Evolutionary conservation across 1,140 invertebrate genomes (phyloP), one percentile per base, ranked within the genome.

Genomic region (Philopotamus ludificatus): DNA sequence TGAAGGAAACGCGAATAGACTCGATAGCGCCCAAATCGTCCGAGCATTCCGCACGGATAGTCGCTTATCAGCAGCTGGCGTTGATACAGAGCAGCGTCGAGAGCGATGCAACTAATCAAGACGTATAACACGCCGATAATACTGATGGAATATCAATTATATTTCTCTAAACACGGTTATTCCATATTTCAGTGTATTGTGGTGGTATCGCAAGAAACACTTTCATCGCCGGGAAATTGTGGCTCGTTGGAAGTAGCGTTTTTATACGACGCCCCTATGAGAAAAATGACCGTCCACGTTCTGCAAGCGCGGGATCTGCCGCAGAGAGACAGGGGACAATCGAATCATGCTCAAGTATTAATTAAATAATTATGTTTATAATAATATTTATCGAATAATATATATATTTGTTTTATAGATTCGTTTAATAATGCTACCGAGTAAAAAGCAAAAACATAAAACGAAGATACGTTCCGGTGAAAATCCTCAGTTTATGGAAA

Each of bases 371-470:
- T 10, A 49, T 9, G 16, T 7, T 16, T 7, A 15, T 16, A 49
- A 49, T 21, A 7, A 7, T 8, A 49, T 2, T 28, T 59, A 12
- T 28, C 7, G 28, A 44, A 60, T 72, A 4, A 49, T 21, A 49
- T 2, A 4, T 2, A 53, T 3, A 3, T 22, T 55, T 57, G 28
- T 34, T 70, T 20, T 76, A n/a, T n/a, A 92, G 86, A 91, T 97
- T 21, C 85, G 93, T 34, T 80, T 96, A 61, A 84, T 96, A 23
- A 80, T 97, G 68, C 77, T 96, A 55, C 95, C 94, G 0, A 88
- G 90, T 68, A 95, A 95, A 72, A 95, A 95, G 75, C 93, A 95
- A 74, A 92, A 94, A 71, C 91, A 92, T 75, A 97, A 96, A 78
- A 96, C 93, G 2, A 92, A 94, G 77, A 90, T 95, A 18, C 86